These are phyloP conservation scores for Apamea sordens DNA, from an alignment of 2,888 invertebrate species.

Conservation along the genomic window DNA sequence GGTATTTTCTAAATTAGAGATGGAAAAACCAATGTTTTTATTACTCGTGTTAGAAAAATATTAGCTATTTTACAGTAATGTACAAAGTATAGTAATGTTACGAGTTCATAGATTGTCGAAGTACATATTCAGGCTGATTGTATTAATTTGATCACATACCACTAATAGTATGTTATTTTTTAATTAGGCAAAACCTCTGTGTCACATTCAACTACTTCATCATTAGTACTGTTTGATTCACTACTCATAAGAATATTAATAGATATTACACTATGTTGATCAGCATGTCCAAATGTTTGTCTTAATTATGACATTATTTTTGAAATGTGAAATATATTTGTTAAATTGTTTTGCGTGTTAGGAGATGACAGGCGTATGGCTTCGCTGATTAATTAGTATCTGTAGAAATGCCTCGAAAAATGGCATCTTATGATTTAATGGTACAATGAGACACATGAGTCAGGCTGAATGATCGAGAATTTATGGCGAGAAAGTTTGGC, in stretches of 20 bases:
- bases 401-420: conserved; percentile 17
- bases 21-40: not conserved
- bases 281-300: conserved; percentile 58
- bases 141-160: conserved; percentile 32
- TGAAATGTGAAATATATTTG: conserved; percentile 16
- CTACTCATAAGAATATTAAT: conserved; percentile 22
- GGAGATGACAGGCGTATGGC: conserved; percentile 34
- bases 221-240: not conserved
- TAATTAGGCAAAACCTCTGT: conserved; percentile 54
- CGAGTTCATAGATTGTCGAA: conserved; percentile 1
- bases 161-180: conserved; percentile 40
- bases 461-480: conserved; percentile 30
- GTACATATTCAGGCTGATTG: conserved; percentile 35
- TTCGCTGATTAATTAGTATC: conserved; percentile 17
- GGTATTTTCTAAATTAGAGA: not conserved
- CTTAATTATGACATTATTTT: conserved; percentile 19
- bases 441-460: conserved; percentile 25
- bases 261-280: conserved; percentile 1
- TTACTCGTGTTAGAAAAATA: conserved; percentile 4
- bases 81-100: not conserved
- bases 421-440: conserved; percentile 34
- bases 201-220: conserved; percentile 70
- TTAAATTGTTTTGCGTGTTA: conserved; percentile 23
- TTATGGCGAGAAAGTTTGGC: conserved; percentile 44
- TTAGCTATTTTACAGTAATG: conserved; percentile 17